Evolutionary conservation across 35 echinoderm and acorn worm genomes (phyloP), one percentile per base, ranked within the genome.

Genomic region (Heliocidaris erythrogramma): DNA sequence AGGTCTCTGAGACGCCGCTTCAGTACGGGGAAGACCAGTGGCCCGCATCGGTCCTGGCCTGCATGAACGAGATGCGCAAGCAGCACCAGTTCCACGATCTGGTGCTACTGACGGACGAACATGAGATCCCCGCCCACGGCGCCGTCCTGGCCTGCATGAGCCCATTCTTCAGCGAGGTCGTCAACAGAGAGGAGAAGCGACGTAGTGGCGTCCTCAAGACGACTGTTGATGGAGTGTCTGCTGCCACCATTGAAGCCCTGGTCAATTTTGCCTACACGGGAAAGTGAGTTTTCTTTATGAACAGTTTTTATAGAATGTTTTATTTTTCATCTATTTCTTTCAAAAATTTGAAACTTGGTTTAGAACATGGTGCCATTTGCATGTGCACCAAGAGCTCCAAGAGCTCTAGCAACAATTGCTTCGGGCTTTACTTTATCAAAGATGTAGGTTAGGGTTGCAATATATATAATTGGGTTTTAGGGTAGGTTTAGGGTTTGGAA

Each of bases 191-290:
- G 0, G 91, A 49, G 48, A 92, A 92, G 27, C 49, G 48, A 10
- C 85, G 85, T 29, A 52, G 85, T 31, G 30, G 48, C 18, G 50
- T 92, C 2, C 48, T 92, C 47, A 92, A 92, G 49, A 59, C 91
- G 2, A 59, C 91, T 0, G 49, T 92, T 47, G 94, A 96, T 48
- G 92, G 94, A 16, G 94, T 99, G 2, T 94, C 95, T 11, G 59
- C 96, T 1, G 53, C 78, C 78, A 93, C 97, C n/a, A 93, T 97
- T 2, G 97, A 99, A 88, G 48, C 95, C 88, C 94, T 99, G 18
- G 97, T 99, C 88, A 97, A 99, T 93, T 99, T 96, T 88, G 97
- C 97, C 3, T 99, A 99, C 93, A 97, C 97, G 47, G 97, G 96
- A 95, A 97, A 95, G 96, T 97, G 48, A 95, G 95, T 98, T 5